These are phyloP conservation scores for Octodon degus DNA, from an alignment of 2,113 vertebrate genomes.

Conservation along the genomic window DNA sequence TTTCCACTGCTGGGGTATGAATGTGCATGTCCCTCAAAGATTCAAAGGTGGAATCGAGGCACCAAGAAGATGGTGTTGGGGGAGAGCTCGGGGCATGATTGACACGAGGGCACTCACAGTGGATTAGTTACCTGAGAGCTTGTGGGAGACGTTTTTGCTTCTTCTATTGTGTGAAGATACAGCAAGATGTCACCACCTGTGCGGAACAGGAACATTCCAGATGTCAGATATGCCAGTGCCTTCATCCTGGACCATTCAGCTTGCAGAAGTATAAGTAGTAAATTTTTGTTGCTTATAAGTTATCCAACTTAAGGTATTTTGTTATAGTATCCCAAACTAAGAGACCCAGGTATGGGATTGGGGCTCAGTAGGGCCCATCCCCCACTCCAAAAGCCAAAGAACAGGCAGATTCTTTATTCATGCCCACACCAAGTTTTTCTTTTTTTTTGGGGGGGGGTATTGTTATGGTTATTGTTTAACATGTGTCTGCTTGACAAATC, in stretches of 20 bases:
- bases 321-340: background rate
- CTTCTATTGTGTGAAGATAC: background rate
- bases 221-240: background rate
- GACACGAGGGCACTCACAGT: background rate
- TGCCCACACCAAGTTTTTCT: background rate
- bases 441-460: background rate
- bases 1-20: background rate
- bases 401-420: background rate
- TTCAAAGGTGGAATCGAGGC: background rate
- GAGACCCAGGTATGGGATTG: background rate
- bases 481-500: background rate
- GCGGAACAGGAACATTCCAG: background rate
- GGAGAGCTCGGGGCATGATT: background rate
- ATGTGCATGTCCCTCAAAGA: background rate
- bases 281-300: background rate
- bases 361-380: background rate
- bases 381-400: background rate
- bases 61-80: background rate
- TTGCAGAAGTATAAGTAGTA: background rate
- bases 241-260: background rate
- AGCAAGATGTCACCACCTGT: background rate
- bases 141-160: background rate
- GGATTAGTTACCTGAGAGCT: background rate
- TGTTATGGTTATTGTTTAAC: background rate
- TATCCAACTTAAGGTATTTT: background rate